Evolutionary conservation across 2,888 invertebrate genomes (phyloP).

Genomic region (Limnephilus auricula): DNA sequence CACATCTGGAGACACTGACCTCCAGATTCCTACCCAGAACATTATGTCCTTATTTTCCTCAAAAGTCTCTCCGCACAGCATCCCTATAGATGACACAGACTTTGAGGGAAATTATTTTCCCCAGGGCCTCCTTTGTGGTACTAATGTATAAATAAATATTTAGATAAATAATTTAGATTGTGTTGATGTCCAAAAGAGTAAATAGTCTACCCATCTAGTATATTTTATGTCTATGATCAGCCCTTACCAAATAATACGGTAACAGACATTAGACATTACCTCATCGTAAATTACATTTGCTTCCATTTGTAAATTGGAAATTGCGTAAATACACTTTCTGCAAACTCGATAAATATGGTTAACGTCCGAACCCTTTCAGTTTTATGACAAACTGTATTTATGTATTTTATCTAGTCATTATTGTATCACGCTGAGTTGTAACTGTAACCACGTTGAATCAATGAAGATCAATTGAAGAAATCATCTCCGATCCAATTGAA

Average conservation of each 20-base stretch:
- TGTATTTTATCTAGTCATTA: not conserved
- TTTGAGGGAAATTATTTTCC: too few relatives aligned
- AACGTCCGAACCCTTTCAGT: not conserved
- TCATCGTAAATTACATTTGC: not conserved
- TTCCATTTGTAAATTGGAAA: not conserved
- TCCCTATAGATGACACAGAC: too few relatives aligned
- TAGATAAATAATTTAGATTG: too few relatives aligned
- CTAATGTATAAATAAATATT: too few relatives aligned
- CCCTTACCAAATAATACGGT: not conserved
- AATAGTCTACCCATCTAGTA: not conserved
- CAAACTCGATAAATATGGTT: not conserved
- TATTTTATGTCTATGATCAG: not conserved
- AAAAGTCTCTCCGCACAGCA: too few relatives aligned
- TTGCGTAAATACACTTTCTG: not conserved
- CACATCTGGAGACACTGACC: too few relatives aligned
- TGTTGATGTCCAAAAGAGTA: not conserved
- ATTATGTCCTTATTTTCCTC: too few relatives aligned
- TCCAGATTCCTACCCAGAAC: too few relatives aligned
- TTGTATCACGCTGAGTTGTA: not conserved
- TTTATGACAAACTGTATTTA: not conserved
- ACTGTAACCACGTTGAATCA: not conserved
- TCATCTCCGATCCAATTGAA: not conserved
- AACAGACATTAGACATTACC: not conserved
- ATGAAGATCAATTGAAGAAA: not conserved
- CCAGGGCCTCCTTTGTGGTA: too few relatives aligned